phyloP scores from a whole-genome alignment of 2,888 invertebrate genomes.

The Cybosia mesomella region DNA sequence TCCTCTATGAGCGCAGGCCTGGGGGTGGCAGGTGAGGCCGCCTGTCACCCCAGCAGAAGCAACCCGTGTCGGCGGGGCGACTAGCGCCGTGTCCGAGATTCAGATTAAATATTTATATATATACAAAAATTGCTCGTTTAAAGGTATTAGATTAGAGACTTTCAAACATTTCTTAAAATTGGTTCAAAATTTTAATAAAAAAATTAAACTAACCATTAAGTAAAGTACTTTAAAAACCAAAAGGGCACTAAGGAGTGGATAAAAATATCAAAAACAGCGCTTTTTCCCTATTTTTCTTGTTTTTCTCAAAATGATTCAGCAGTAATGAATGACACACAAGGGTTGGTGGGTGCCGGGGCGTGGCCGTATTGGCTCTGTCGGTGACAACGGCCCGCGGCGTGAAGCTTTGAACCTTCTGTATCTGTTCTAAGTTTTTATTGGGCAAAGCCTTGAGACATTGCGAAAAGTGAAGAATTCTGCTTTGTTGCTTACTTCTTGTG shows the following conservation, averaged over 20 bases:
- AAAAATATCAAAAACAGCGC: neutral
- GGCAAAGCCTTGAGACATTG: conserved; percentile 8
- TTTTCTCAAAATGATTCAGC: neutral
- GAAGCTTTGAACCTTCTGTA: conserved; percentile 10
- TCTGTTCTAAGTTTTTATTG: conserved; percentile 7
- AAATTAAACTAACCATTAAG: no score
- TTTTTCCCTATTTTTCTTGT: neutral
- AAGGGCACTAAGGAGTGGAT: neutral
- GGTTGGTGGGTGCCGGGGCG: neutral
- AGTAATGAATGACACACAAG: neutral
- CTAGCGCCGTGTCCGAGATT: no score
- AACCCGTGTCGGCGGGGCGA: no score
- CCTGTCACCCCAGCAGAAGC: no score
- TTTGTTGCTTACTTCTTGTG: conserved; percentile 24
- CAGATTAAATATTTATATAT: no score
- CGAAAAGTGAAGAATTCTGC: conserved; percentile 10
- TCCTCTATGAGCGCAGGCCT: no score
- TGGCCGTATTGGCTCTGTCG: conserved; percentile 11
- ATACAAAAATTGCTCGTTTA: no score
- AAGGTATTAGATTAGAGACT: no score
- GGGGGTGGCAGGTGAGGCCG: no score
- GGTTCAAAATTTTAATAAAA: no score
- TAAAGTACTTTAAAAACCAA: no score
- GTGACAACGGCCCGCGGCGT: conserved; percentile 21
- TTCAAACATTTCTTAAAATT: no score